Base-by-base conservation (phyloP, 2,797 vertebrate genomes). In the Prunella strophiata region DNA sequence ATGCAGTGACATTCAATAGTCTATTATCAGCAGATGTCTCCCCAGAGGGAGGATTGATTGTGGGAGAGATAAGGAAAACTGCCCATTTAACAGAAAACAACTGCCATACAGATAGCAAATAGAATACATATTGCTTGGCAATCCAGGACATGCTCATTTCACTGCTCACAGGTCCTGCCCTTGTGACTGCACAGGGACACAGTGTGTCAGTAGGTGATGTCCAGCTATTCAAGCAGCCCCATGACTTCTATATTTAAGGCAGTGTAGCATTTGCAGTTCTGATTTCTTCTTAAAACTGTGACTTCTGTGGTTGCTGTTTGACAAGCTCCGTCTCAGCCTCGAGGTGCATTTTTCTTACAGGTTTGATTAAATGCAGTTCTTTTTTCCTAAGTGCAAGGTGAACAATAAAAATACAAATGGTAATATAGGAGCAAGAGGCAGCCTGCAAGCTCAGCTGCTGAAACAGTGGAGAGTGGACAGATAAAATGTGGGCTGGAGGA, bases 361-460 rank as follows among this genome's bases (percentile, higher is more conserved):
- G 25, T 86, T 84, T 81, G 80, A 93, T 90, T 75, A 86, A 94
- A 82, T 30, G 45, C 40, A 21, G 38, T 20, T 67, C 59, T 54
- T 85, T 85, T 81, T 72, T 40, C 74, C 26, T 5, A 80, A 83
- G 91, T 47, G 82, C 73, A 78, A 94, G 85, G 85, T 84, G 89
- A 90, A 81, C 70, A 78, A 72, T 86, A 93, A 92, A 92, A 91
- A 67, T 68, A 42, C 23, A 71, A 45, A 36, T 0, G 3, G 38
- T 66, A 85, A 83, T 80, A 61, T 20, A 72, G 72, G 72, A 91
- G 88, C 26, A 50, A 57, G 83, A 85, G 73, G 34, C 79, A 88
- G 72, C 34, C 83, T 91, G 94, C 89, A 78, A 93, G 70, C 89
- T 95, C 95, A 92, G 89, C 82, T 95, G 94, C 91, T 92, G 88